phyloP scores from a whole-genome alignment of 2,888 invertebrate species.

The Sesamia inferens region DNA sequence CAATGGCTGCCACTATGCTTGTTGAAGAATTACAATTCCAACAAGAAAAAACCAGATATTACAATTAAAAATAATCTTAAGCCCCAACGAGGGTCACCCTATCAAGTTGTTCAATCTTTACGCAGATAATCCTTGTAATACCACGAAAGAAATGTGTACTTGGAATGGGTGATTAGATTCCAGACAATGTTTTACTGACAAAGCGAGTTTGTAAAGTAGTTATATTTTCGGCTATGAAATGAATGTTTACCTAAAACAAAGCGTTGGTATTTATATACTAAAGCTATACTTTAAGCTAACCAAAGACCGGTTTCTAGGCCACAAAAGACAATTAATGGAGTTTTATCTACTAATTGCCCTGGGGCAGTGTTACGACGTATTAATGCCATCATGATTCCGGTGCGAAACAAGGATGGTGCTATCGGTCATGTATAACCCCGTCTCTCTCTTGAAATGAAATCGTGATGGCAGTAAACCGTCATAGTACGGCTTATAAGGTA shows the following conservation, averaged over 20 bases:
- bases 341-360: slow-evolving; percentile 26
- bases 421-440: not conserved
- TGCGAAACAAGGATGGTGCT: not conserved
- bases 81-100: not conserved
- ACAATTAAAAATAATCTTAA: slow-evolving; percentile 30
- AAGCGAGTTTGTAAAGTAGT: slow-evolving; percentile 30
- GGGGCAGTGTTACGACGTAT: not conserved
- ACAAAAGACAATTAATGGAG: slow-evolving; percentile 35
- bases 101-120: slow-evolving; percentile 38
- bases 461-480: not conserved
- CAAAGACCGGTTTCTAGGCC: slow-evolving; percentile 30
- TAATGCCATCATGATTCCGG: not conserved
- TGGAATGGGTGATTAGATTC: slow-evolving; percentile 26
- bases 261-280: slow-evolving; percentile 35
- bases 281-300: slow-evolving; percentile 8
- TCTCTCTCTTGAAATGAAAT: not conserved
- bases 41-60: not conserved
- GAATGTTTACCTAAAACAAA: slow-evolving; percentile 28
- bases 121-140: slow-evolving; percentile 33
- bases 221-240: slow-evolving; percentile 31
- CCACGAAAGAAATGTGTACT: slow-evolving; percentile 40
- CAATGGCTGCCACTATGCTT: too few relatives aligned
- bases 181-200: slow-evolving; percentile 25
- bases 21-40: too few relatives aligned
- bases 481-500: slow-evolving; percentile 1